These are phyloP conservation scores for Lepus oiostolus DNA, from an alignment of 2,797 vertebrate genomes.

Conservation along the genomic window DNA sequence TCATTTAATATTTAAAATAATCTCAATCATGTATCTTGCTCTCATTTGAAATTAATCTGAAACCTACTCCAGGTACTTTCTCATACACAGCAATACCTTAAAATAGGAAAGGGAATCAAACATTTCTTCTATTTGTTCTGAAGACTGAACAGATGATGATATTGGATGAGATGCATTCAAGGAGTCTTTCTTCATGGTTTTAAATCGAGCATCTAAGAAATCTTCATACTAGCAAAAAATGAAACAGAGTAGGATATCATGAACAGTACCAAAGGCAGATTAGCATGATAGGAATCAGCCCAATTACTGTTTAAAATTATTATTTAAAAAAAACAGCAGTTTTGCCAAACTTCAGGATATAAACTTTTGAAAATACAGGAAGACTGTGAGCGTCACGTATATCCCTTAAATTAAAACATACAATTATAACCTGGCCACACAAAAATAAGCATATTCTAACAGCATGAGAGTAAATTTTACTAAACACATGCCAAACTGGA, in stretches of 20 bases:
- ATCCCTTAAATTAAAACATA: slow-evolving; percentile 55
- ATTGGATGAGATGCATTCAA: slow-evolving; percentile 95
- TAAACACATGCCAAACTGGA: slow-evolving; percentile 53
- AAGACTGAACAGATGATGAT: slow-evolving; percentile 91
- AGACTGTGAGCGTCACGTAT: background rate
- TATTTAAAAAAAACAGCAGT: slow-evolving; percentile 32
- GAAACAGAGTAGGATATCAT: slow-evolving; percentile 42
- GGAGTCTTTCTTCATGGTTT: slow-evolving; percentile 94
- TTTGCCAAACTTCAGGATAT: slow-evolving; percentile 48
- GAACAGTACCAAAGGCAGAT: slow-evolving; percentile 37
- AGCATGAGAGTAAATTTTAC: slow-evolving; percentile 10
- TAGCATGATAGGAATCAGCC: slow-evolving; percentile 33
- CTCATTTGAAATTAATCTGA: slow-evolving; percentile 62
- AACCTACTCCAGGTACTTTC: slow-evolving; percentile 42
- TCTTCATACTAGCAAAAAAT: slow-evolving; percentile 92
- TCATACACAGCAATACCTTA: slow-evolving; percentile 91
- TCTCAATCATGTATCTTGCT: slow-evolving; percentile 36
- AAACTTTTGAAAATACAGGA: slow-evolving; percentile 37
- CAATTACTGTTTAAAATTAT: slow-evolving; percentile 18
- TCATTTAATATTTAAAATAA: slow-evolving; percentile 53
- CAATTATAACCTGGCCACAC: background rate
- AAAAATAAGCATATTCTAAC: slow-evolving; percentile 48
- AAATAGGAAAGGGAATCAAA: slow-evolving; percentile 97
- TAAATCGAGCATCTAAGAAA: slow-evolving; percentile 93
- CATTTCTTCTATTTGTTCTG: slow-evolving; percentile 97